Conservation (phyloP, 2,888 invertebrate genomes). For the Drosophila atripex region DNA sequence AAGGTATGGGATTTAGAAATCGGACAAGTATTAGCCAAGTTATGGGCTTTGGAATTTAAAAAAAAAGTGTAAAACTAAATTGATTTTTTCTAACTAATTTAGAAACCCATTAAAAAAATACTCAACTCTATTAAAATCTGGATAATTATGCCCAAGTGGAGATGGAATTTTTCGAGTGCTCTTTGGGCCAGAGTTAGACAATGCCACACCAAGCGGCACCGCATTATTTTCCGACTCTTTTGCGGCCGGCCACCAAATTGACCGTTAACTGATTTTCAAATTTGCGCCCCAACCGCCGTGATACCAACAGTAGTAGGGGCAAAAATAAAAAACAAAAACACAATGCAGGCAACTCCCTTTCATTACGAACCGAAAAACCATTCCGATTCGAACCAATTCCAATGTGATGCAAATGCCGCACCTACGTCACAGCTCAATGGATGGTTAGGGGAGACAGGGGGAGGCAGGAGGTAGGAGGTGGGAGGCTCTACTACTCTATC, state of each 20-base stretch:
- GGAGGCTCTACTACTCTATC: constrained; percentile 14
- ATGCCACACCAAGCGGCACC: constrained; percentile 71
- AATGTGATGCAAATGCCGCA: constrained; percentile 45
- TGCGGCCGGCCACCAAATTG: constrained; percentile 69
- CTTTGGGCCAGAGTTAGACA: constrained; percentile 31
- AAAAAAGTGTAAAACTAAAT: too few species aligned
- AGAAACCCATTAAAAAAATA: too few species aligned
- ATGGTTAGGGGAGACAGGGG: not conserved
- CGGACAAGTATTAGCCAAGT: too few species aligned
- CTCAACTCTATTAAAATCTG: too few species aligned
- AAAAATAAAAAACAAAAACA: not conserved
- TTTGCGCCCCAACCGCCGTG: constrained; percentile 48
- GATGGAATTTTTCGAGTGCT: not conserved
- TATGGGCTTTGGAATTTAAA: too few species aligned
- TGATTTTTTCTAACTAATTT: too few species aligned
- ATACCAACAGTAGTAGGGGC: not conserved
- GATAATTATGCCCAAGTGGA: not conserved
- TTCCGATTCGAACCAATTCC: not conserved
- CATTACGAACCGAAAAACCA: constrained; percentile 3
- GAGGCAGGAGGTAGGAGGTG: not conserved
- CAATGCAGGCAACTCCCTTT: constrained; percentile 18
- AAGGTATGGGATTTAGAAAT: too few species aligned
- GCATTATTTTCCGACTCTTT: constrained; percentile 64
- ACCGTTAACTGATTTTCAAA: constrained; percentile 74
- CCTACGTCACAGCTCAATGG: constrained; percentile 57